Base-by-base conservation (phyloP, 2,113 vertebrate genomes). In the Sceloporus undulatus region DNA sequence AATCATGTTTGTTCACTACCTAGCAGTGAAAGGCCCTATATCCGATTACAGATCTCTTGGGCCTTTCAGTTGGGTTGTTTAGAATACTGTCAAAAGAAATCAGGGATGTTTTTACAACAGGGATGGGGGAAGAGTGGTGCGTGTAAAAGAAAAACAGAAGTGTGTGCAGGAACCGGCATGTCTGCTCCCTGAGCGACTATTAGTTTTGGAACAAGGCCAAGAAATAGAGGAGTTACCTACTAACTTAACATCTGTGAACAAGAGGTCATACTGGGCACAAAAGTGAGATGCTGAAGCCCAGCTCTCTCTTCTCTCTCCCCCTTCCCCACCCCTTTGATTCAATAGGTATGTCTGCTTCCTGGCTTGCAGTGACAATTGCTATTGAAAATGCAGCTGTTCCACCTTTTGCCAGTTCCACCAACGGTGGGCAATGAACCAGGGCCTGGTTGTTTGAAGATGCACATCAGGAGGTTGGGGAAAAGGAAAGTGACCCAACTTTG, bases 21-120 rank as follows among this genome's bases (percentile, higher is more conserved):
- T 88, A 78, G 74, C 73, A 62, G 87, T 70, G 81, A 88, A 88
- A 88, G 87, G n/a, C 87, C 40, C 81, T 40, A 70, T 88, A 88
- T 88, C 87, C 74, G 83, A 83, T 88, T 83, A 84, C 87, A 13
- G 62, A 56, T 84, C 82, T 80, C 74, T 78, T 70, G 87, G 81
- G 87, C 87, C 23, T 5, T 70, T 13, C 74, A 54, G 74, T 78
- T 62, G 48, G 52, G 80, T 84, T 83, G 73, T 88, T 88, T 88
- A 78, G 81, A 84, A 77, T 84, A 56, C 87, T 78, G 87, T 88
- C 87, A 88, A 78, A 88, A 78, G 87, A 83, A 88, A 88, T 88
- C 87, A 84, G 81, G 87, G 87, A 88, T 88, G 87, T 88, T 88
- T 88, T 88, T 88, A 83, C 75, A 88, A 77, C 81, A 79, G 75